Percentiles rank a stretch among this genome's conserved stretches.
These are phyloP conservation scores for Pygathrix nemaeus DNA, from an alignment of 2,113 vertebrate genomes.

Conservation along the genomic window DNA sequence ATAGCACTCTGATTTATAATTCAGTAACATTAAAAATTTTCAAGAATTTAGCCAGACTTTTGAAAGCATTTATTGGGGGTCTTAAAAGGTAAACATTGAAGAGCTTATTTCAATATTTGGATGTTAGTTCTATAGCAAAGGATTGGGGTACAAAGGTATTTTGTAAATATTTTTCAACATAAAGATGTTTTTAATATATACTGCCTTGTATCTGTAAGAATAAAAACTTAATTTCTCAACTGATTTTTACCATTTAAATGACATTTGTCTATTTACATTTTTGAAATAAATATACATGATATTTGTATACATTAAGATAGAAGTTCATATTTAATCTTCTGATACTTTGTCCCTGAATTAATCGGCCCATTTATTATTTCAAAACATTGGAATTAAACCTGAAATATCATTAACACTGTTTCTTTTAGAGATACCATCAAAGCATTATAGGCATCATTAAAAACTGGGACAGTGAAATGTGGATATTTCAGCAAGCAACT, in stretches of 20 bases:
- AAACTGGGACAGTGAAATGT: background rate
- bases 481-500: constrained; percentile 41
- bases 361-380: background rate
- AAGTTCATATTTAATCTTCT: background rate
- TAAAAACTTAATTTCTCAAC: background rate
- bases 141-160: background rate
- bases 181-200: background rate
- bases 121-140: background rate
- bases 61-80: background rate
- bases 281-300: background rate
- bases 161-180: background rate
- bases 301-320: too few species aligned
- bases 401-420: background rate
- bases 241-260: background rate
- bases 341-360: background rate
- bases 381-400: background rate
- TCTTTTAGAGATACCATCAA: background rate
- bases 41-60: background rate
- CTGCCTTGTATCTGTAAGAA: background rate
- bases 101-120: background rate
- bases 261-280: background rate
- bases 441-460: constrained; percentile 17
- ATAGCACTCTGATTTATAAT: background rate
- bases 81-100: background rate
- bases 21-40: background rate